phyloP scores from a whole-genome alignment of 1,140 invertebrate species.

The Camponotus floridanus region DNA sequence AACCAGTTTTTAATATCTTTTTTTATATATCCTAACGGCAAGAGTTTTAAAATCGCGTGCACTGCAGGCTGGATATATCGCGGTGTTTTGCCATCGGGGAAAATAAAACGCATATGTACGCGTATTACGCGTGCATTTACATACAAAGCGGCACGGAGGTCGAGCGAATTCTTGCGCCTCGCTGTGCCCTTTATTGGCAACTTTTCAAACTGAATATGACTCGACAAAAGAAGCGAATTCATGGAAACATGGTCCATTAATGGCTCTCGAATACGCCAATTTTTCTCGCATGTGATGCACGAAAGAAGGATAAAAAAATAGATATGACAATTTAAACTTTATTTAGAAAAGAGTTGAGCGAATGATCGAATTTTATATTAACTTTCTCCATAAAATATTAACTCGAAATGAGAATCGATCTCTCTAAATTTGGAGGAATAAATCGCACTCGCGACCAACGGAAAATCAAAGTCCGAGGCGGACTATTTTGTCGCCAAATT shows the following conservation, averaged over 20 bases:
- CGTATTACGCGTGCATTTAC: conserved; percentile 43
- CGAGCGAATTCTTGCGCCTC: conserved; percentile 45
- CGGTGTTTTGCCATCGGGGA: conserved; percentile 2
- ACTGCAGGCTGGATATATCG: conserved; percentile 13
- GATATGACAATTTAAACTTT: background rate
- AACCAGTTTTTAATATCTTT: conserved; percentile 36
- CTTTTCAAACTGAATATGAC: conserved; percentile 35
- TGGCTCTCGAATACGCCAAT: conserved; percentile 18
- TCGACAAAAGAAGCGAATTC: conserved; percentile 37
- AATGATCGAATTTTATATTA: too few species aligned
- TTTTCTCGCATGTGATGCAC: background rate
- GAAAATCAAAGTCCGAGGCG: background rate
- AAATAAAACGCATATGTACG: conserved; percentile 25
- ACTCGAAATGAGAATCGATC: background rate
- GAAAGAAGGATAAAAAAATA: background rate
- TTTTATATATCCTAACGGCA: conserved; percentile 9
- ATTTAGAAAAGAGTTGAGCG: background rate
- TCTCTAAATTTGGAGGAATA: background rate
- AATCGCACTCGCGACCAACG: background rate
- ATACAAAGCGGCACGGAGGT: conserved; percentile 24
- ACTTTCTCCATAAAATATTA: background rate
- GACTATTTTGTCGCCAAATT: background rate
- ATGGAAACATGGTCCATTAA: conserved; percentile 30
- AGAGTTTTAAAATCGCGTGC: conserved; percentile 41
- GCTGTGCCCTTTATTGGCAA: conserved; percentile 51